Percentiles rank a stretch among this genome's conserved stretches.
These are phyloP conservation scores for Nesoenas mayeri DNA, from an alignment of 2,113 vertebrate genomes.

Conservation along the genomic window DNA sequence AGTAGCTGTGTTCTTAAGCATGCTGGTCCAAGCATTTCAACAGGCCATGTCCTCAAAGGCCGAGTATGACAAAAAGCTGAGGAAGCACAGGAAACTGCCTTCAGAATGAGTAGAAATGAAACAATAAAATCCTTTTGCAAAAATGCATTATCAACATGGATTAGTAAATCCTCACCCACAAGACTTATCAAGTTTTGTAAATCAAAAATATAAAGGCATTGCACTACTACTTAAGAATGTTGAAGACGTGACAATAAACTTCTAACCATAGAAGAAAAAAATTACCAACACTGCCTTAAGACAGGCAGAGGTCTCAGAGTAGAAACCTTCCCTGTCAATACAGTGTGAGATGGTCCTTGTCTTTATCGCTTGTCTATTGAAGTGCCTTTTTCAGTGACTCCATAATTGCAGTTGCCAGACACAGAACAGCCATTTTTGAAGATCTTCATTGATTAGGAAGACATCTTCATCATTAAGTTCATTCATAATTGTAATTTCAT, in stretches of 20 bases:
- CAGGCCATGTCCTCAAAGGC: background rate
- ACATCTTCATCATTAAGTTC: background rate
- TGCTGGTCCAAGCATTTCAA: background rate
- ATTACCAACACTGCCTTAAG: background rate
- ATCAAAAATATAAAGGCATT: background rate
- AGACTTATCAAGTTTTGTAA: background rate
- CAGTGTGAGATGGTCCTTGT: rapidly evolving
- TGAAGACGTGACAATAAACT: background rate
- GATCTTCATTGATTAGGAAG: background rate
- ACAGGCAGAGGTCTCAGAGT: background rate
- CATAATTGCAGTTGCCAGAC: background rate
- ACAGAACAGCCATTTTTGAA: background rate
- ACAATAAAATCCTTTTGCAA: background rate
- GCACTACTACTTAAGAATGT: background rate
- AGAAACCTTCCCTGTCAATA: background rate
- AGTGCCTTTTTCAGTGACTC: background rate
- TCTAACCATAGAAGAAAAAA: background rate
- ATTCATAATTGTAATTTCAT: background rate
- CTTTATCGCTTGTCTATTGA: background rate
- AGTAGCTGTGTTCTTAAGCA: background rate
- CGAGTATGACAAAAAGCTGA: background rate
- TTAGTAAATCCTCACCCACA: background rate
- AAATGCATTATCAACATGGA: rapidly evolving
- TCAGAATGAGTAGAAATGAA: background rate
- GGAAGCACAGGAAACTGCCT: background rate